Conservation (phyloP, 2,888 invertebrate genomes). For the Labia minor region DNA sequence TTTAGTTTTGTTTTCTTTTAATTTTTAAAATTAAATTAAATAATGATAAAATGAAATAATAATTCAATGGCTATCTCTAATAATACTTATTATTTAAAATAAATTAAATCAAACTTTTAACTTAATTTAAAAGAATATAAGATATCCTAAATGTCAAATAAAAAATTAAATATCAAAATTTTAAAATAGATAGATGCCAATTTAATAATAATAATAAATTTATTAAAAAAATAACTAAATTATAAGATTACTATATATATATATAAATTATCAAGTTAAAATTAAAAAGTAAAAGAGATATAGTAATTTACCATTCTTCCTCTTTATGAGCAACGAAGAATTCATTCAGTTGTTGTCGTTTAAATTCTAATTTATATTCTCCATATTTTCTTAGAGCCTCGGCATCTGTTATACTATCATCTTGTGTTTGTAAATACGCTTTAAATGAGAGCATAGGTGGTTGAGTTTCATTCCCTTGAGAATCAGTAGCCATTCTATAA, state of each 20-base stretch:
- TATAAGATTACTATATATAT: slow-evolving; percentile 26
- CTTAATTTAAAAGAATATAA: neutral
- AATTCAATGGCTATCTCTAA: no score
- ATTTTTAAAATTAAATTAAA: no score
- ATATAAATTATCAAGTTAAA: no score
- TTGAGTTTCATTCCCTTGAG: slow-evolving; percentile 51
- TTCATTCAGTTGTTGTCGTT: slow-evolving; percentile 90
- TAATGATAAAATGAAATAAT: no score
- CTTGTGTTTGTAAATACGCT: slow-evolving; percentile 89
- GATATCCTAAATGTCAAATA: neutral
- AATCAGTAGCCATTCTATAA: neutral
- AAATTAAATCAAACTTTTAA: no score
- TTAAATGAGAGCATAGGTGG: slow-evolving; percentile 96
- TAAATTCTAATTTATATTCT: slow-evolving; percentile 96
- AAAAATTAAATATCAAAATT: slow-evolving; percentile 15
- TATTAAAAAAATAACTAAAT: slow-evolving; percentile 37
- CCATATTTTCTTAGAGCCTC: slow-evolving; percentile 94
- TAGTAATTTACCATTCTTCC: slow-evolving; percentile 98
- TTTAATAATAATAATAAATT: slow-evolving; percentile 22
- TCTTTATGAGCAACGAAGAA: slow-evolving; percentile 99
- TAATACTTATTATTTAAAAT: no score
- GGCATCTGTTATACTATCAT: slow-evolving; percentile 94
- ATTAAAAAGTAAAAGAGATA: no score
- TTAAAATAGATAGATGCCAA: slow-evolving; percentile 19
- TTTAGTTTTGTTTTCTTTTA: no score